Conservation (phyloP, 2,113 vertebrate species). For the Oryzias javanicus region DNA sequence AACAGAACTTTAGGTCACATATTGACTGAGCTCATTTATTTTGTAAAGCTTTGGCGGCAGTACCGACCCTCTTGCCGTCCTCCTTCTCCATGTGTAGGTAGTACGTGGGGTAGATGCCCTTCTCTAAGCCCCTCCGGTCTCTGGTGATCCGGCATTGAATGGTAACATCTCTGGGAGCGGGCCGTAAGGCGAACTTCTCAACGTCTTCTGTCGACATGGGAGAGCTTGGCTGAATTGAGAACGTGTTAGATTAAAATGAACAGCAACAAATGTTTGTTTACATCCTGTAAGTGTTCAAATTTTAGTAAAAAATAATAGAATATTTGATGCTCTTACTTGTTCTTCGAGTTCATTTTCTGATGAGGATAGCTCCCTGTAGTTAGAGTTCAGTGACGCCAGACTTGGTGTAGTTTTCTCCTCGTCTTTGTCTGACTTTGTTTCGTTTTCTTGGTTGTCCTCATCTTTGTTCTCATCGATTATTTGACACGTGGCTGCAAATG, state of each 20-base stretch:
- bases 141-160: constrained; percentile 83
- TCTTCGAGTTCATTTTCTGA: constrained; percentile 62
- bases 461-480: constrained; percentile 74
- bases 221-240: constrained; percentile 55
- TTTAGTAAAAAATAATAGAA: no score
- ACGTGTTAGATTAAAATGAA: no score
- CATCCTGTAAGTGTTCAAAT: no score
- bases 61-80: constrained; percentile 78
- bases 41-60: not conserved
- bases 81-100: constrained; percentile 86
- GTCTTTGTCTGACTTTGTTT: constrained; percentile 53
- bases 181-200: constrained; percentile 77
- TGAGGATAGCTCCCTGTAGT: constrained; percentile 67
- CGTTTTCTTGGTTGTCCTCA: constrained; percentile 43
- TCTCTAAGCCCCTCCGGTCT: constrained; percentile 83
- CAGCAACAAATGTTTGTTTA: no score
- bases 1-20: not conserved
- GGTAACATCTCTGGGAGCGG: constrained; percentile 75
- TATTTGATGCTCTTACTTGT: constrained; percentile 52
- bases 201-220: constrained; percentile 77
- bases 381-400: constrained; percentile 74
- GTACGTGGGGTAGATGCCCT: constrained; percentile 85
- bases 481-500: constrained; percentile 65
- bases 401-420: constrained; percentile 51
- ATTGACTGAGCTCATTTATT: not conserved